Conservation (phyloP, 2,888 invertebrate genomes). For the Amorpha juglandis region DNA sequence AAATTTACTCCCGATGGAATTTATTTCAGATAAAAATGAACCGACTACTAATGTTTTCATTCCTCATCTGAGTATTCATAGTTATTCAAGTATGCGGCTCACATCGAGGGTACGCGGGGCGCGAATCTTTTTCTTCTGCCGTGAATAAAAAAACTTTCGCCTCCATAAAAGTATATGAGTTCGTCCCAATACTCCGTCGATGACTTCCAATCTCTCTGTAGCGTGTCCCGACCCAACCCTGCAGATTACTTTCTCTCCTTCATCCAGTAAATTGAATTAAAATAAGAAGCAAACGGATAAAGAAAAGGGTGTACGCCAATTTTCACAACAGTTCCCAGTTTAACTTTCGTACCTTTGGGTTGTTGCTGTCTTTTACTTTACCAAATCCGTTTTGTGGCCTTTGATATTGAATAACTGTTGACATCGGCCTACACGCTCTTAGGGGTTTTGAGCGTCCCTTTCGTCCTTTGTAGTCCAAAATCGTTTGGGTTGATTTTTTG, state of each 20-base stretch:
- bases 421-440: neutral
- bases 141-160: conserved; percentile 78
- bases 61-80: conserved; percentile 59
- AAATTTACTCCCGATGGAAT: conserved; percentile 49
- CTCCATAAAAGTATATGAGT: conserved; percentile 82
- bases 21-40: conserved; percentile 57
- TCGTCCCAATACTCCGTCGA: conserved; percentile 81
- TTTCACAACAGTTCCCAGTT: conserved; percentile 68
- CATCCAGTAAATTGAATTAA: conserved; percentile 83
- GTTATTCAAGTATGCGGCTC: conserved; percentile 65
- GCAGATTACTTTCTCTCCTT: conserved; percentile 81
- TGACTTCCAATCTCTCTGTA: conserved; percentile 82
- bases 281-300: conserved; percentile 80
- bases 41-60: conserved; percentile 65
- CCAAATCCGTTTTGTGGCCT: conserved; percentile 8
- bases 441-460: neutral
- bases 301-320: conserved; percentile 75
- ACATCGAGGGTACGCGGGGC: conserved; percentile 60
- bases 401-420: conserved; percentile 16
- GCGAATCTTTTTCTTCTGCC: conserved; percentile 77
- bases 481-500: neutral
- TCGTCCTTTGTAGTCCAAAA: neutral
- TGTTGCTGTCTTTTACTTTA: conserved; percentile 33
- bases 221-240: conserved; percentile 78
- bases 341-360: conserved; percentile 56